Base-by-base conservation (phyloP, 1,140 invertebrate species). In the Eriocheir sinensis region DNA sequence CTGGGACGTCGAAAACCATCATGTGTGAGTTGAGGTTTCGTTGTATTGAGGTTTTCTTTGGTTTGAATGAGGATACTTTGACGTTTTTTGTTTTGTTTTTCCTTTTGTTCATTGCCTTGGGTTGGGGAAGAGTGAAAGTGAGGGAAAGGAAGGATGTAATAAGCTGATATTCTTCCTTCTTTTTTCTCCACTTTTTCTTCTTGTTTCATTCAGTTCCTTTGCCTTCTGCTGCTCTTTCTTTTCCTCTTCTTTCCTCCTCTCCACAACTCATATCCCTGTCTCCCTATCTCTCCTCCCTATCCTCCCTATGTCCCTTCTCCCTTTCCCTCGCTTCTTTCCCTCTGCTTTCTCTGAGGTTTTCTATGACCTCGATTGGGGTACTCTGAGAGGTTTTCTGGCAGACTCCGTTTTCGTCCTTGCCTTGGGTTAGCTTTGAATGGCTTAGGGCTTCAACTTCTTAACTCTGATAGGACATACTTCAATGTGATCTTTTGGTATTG, bases 1-100 rank as follows among this genome's bases (percentile, higher is more conserved):
- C 21, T 98, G 98, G 97, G 97, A 98, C 96, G 97, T 97, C 96
- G 96, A 97, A 34, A 97, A 97, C 88, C 97, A 98, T 95, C 96
- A 97, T 60, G 97, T 98, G 97, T 98, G 96, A 97, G 97, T 95
- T 3, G n/a, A 21, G 6, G 2, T 72, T n/a, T 72, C 21, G 60
- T 72, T n/a, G 1, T 72, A 4, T 72, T 21, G 0, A 72, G 21
- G 60, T 72, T 72, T 72, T 72, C 8, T 72, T 72, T 72, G n/a
- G 6, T 72, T 72, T 21, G 48, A 72, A 21, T 48, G 44, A 3
- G 12, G 48, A 17, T 53, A 2, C 21, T 9, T 53, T 72, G 21
- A 48, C 4, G 2, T 72, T n/a, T 72, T n/a, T 12, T 53, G 12
- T 4, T n/a, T 72, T 72, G 27, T n/a, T 72, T 17, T 72, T 72